These are phyloP conservation scores for Pocillopora meandrina DNA, from an alignment of 92 coral and sea anemone genomes.

Conservation along the genomic window DNA sequence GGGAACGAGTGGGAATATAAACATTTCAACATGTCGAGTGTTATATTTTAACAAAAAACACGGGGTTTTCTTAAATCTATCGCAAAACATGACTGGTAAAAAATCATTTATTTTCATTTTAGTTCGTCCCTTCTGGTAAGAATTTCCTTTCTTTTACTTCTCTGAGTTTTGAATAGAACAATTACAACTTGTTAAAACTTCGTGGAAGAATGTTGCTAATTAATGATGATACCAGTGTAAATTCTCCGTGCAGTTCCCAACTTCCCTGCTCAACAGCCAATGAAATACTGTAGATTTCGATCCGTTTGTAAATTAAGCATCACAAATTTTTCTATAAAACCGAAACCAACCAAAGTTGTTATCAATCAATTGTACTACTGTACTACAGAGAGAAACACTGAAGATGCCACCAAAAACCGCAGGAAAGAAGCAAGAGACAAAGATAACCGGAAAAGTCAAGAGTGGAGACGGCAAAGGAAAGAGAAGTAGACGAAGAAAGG, in stretches of 20 bases:
- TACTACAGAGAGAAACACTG: slow-evolving; percentile 9
- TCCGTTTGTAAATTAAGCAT: slow-evolving; percentile 36
- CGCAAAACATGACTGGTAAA: too few species aligned
- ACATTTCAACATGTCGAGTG: too few species aligned
- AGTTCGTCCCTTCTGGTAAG: too few species aligned
- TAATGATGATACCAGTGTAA: background rate
- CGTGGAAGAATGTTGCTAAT: background rate
- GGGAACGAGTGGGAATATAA: too few species aligned
- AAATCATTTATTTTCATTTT: too few species aligned
- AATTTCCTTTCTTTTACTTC: too few species aligned
- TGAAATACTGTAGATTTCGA: slow-evolving; percentile 26
- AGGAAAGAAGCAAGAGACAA: slow-evolving; percentile 18
- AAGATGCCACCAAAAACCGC: slow-evolving; percentile 31
- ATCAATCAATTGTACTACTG: background rate
- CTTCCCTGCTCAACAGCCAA: slow-evolving; percentile 14
- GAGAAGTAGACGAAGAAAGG: slow-evolving; percentile 12
- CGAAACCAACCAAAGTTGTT: background rate
- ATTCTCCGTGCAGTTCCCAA: slow-evolving; percentile 6
- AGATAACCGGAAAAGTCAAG: slow-evolving; percentile 2
- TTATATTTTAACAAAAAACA: too few species aligned
- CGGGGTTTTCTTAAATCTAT: too few species aligned
- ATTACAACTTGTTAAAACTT: background rate
- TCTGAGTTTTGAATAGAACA: too few species aligned
- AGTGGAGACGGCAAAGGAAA: slow-evolving; percentile 16
- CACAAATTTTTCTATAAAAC: slow-evolving; percentile 32